Evolutionary conservation across 2,797 vertebrate genomes (phyloP), one percentile per base, ranked within the genome.

Genomic region (Florisuga fusca): DNA sequence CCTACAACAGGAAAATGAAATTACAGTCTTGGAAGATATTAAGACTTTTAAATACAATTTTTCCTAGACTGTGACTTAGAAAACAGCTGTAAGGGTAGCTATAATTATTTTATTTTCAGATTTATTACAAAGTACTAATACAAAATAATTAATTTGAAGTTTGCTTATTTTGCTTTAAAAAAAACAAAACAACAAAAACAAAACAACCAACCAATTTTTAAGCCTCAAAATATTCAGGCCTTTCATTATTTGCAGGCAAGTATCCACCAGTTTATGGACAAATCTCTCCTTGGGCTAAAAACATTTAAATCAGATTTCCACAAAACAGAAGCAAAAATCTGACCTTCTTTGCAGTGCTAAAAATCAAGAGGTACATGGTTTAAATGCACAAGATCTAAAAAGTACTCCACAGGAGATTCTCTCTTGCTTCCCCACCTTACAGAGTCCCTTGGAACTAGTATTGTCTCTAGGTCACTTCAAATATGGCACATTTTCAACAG

Each of bases 401-500:
- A 62, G 41, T 36, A 25, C 36, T 57, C 53, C 34, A 25, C 8
- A 48, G 59, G 48, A 51, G 26, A 77, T 12, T 54, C 15, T 26
- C 1, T 66, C 84, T 33, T 48, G 63, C n/a, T 82, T 63, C 26
- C 34, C 2, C 23, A 72, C 20, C 48, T 89, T 31, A 63, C 19
- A 10, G 7, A 74, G 66, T 9, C 17, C 63, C 54, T n/a, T 78
- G 72, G 50, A 66, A 68, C 18, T 29, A 58, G 19, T 22, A 84
- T 84, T 66, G 41, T 51, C 21, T 59, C 45, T 36, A 50, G 58
- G 15, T 45, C 0, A 0, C 29, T 22, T 75, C 36, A 87, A 72
- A 57, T 4, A 61, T 16, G 76, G 41, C 20, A 41, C 2, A 1
- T 54, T 67, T 34, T 33, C 27, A 9, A 7, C 0, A 0, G 22